Conservation (phyloP, 1,140 invertebrate species). For the Meloidogyne hapla region DNA sequence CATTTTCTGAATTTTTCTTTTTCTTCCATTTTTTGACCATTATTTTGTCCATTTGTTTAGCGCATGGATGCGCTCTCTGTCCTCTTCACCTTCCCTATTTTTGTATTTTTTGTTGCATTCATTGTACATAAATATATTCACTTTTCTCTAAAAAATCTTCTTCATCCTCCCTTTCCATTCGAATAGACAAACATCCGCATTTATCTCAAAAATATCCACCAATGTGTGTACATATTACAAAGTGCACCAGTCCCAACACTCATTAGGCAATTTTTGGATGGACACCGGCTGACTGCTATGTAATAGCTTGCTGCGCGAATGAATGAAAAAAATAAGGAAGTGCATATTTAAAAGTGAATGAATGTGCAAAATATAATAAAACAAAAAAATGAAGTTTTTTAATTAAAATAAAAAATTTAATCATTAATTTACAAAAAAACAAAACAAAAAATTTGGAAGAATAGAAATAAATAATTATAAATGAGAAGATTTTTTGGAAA, state of each 20-base stretch:
- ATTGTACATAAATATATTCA: not conserved
- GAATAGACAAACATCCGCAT: not conserved
- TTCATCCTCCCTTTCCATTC: not conserved
- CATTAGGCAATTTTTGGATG: conserved; percentile 3
- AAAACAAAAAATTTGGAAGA: too few relatives aligned
- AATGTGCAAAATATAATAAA: not conserved
- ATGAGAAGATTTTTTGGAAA: too few relatives aligned
- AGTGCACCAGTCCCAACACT: not conserved
- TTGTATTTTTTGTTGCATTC: not conserved
- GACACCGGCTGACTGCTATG: not conserved
- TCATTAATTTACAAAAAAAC: too few relatives aligned
- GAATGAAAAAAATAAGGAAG: not conserved
- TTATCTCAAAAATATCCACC: not conserved
- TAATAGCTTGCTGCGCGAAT: not conserved
- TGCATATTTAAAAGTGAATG: conserved; percentile 3
- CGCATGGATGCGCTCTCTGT: conserved; percentile 2
- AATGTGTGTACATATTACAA: not conserved
- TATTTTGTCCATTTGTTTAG: not conserved
- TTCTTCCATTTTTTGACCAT: not conserved
- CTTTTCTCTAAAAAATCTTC: not conserved
- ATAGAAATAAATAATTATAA: too few relatives aligned
- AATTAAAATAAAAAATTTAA: too few relatives aligned
- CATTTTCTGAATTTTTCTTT: not conserved
- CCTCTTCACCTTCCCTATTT: not conserved
- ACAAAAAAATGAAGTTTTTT: not conserved